Evolutionary conservation across 2,888 invertebrate species (phyloP).

Genomic region (Monopis laevigella): DNA sequence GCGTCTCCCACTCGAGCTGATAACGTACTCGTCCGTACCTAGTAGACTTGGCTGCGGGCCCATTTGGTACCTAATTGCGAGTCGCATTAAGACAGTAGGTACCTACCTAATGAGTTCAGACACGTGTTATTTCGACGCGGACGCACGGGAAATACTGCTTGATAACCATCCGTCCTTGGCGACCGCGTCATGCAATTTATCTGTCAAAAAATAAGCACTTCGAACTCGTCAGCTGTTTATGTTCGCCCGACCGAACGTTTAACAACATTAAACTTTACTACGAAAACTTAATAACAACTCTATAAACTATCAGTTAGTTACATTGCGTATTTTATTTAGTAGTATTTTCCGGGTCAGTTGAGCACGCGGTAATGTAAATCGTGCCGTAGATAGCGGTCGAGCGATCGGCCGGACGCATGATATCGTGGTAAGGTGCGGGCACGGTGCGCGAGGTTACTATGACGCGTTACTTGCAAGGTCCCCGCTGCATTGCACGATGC

Average conservation of each 20-base stretch:
- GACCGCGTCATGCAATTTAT: constrained; percentile 55
- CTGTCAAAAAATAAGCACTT: constrained; percentile 51
- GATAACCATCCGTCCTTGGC: constrained; percentile 55
- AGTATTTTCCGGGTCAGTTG: neutral
- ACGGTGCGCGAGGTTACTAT: constrained; percentile 64
- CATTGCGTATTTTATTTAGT: constrained; percentile 5
- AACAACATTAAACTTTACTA: constrained; percentile 45
- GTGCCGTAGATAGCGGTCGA: constrained; percentile 1
- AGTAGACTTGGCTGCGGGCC: constrained; percentile 7
- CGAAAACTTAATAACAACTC: constrained; percentile 15
- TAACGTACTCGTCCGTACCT: too few relatives aligned
- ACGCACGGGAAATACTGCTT: constrained; percentile 52
- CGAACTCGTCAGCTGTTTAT: constrained; percentile 59
- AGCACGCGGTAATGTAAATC: neutral
- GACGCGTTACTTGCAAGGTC: constrained; percentile 69
- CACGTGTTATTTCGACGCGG: constrained; percentile 31
- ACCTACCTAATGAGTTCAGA: constrained; percentile 1
- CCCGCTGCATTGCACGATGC: constrained; percentile 66
- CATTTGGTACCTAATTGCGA: constrained; percentile 4
- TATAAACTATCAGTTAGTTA: neutral
- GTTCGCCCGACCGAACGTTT: constrained; percentile 52
- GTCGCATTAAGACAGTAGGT: constrained; percentile 1
- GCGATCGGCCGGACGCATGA: constrained; percentile 8
- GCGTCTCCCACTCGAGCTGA: too few relatives aligned
- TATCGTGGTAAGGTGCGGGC: constrained; percentile 25